Conservation (phyloP, 2,888 invertebrate species). For the Aphodius sticticus region DNA sequence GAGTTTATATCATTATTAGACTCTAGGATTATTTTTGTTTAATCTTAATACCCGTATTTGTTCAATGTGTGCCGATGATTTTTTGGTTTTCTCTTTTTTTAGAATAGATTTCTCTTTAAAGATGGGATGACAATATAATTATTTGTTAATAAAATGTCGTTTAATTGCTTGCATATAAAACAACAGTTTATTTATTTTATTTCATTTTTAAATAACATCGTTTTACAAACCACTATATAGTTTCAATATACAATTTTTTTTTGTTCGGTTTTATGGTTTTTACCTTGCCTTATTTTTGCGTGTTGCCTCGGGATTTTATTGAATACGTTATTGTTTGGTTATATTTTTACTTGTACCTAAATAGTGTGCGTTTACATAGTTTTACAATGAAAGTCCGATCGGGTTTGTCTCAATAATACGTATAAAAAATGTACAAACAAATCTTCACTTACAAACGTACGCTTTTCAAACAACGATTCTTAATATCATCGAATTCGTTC, state of each 20-base stretch:
- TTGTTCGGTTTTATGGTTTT: conserved; percentile 41
- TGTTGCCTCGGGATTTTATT: conserved; percentile 29
- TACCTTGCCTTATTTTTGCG: conserved; percentile 18
- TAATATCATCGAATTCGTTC: neutral
- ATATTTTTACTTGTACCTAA: conserved; percentile 47
- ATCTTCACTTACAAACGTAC: neutral
- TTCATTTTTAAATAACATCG: conserved; percentile 52
- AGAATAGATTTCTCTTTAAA: neutral
- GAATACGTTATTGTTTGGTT: conserved; percentile 28
- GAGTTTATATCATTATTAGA: conserved; percentile 17
- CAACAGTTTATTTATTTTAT: conserved; percentile 60
- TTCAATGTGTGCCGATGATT: conserved; percentile 9
- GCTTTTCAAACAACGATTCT: neutral
- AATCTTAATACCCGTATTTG: conserved; percentile 29
- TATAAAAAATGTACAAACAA: neutral
- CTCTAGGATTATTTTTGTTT: conserved; percentile 11
- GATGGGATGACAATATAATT: conserved; percentile 15
- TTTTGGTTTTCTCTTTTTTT: neutral
- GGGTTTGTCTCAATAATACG: conserved; percentile 44
- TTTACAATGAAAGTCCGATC: conserved; percentile 52
- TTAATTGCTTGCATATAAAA: conserved; percentile 60
- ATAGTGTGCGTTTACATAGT: conserved; percentile 52
- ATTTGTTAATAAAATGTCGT: conserved; percentile 56
- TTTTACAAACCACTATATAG: conserved; percentile 60
- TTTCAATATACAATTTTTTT: conserved; percentile 42